Percentiles rank a stretch among this genome's conserved stretches.
phyloP scores from a whole-genome alignment of 2,113 vertebrate genomes.

The Datnioides undecimradiatus region DNA sequence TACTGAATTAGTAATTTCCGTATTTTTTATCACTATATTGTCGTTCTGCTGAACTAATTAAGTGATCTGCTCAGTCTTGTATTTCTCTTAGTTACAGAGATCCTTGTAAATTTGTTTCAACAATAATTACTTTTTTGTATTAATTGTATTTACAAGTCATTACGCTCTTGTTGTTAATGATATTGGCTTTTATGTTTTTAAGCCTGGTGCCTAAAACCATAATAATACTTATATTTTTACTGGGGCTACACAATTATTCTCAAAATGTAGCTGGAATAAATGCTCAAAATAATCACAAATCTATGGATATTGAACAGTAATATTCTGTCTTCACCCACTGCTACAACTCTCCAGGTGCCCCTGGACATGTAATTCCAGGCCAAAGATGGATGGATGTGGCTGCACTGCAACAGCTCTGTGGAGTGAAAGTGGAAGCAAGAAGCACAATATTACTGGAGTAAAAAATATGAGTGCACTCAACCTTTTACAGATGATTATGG shows the following conservation, averaged over 20 bases:
- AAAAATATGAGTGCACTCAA: constrained; percentile 21
- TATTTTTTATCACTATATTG: neutral
- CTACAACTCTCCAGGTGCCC: neutral
- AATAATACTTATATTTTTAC: neutral
- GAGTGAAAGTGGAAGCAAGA: neutral
- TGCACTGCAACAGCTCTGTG: neutral
- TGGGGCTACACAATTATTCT: neutral
- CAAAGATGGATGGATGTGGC: constrained; percentile 14
- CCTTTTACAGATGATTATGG: neutral
- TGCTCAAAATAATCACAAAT: neutral
- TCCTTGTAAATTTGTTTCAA: constrained; percentile 1
- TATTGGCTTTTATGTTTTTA: neutral
- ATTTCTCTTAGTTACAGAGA: neutral
- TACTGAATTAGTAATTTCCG: constrained; percentile 5
- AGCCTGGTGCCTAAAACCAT: neutral
- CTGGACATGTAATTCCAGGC: neutral
- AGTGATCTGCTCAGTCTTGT: constrained; percentile 9
- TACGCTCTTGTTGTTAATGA: neutral
- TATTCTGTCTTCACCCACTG: neutral
- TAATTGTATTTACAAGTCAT: neutral
- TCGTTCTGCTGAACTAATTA: constrained; percentile 11
- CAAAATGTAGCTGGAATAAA: neutral
- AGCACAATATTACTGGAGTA: neutral
- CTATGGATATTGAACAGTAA: neutral
- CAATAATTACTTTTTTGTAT: neutral